Evolutionary conservation across 1,140 invertebrate species (phyloP).

Genomic region (Saccostrea glomerata): DNA sequence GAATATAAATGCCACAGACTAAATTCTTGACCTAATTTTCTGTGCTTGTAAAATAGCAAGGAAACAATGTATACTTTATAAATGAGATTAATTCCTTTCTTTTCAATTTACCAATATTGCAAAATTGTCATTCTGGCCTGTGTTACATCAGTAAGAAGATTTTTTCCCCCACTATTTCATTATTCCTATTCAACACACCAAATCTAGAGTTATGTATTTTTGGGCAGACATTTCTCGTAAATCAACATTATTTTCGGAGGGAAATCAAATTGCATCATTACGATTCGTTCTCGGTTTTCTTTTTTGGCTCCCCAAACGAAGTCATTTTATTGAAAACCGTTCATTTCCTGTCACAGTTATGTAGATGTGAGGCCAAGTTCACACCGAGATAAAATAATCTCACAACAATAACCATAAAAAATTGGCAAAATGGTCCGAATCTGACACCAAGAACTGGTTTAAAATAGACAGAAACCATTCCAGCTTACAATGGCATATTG

Average conservation of each 20-base stretch:
- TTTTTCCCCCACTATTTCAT: background rate
- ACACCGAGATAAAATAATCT: background rate
- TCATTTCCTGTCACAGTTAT: constrained; percentile 15
- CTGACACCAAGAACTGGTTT: background rate
- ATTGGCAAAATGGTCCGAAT: background rate
- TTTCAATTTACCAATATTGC: background rate
- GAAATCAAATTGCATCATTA: constrained; percentile 29
- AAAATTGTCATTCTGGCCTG: background rate
- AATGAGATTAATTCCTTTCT: too few relatives aligned
- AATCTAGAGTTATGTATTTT: background rate
- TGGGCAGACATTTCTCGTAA: background rate
- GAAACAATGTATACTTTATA: too few relatives aligned
- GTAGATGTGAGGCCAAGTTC: background rate
- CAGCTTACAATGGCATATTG: background rate
- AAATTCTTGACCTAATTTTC: too few relatives aligned
- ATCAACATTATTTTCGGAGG: background rate
- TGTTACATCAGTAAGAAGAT: background rate
- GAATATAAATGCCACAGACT: too few relatives aligned
- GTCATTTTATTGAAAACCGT: constrained; percentile 16
- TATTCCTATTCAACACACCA: background rate
- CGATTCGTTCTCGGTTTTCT: background rate
- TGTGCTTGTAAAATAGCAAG: too few relatives aligned
- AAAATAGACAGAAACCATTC: background rate
- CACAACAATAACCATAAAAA: background rate
- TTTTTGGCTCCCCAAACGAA: background rate